phyloP scores from a whole-genome alignment of 2,797 vertebrate species.

The Sebastes reedi region DNA sequence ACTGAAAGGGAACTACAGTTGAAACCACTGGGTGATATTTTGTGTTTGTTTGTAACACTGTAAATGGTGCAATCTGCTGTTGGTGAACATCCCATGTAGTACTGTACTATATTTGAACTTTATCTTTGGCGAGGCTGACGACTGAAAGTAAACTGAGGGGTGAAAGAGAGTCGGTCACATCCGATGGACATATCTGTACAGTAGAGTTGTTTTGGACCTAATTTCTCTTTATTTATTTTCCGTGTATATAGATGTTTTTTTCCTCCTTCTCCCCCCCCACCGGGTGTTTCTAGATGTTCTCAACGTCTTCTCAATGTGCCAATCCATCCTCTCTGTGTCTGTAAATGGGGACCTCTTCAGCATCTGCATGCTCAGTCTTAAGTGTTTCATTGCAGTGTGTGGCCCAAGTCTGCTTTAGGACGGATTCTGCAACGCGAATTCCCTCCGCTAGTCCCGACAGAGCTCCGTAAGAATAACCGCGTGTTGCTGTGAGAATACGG shows the following conservation, averaged over 20 bases:
- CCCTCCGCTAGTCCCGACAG: constrained; percentile 59
- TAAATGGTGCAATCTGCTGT: constrained; percentile 80
- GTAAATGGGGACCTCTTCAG: constrained; percentile 70
- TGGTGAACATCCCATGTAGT: constrained; percentile 69
- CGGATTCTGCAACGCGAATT: constrained; percentile 52
- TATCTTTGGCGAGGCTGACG: constrained; percentile 20
- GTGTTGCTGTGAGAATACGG: constrained; percentile 70
- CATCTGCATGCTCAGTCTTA: constrained; percentile 83
- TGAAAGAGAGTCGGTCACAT: constrained; percentile 30
- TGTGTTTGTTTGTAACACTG: constrained; percentile 80
- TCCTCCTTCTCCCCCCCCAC: background rate
- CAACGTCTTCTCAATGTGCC: constrained; percentile 76
- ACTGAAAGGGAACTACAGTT: constrained; percentile 48
- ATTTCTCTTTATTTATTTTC: constrained; percentile 76
- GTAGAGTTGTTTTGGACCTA: constrained; percentile 67
- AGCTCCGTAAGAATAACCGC: constrained; percentile 56
- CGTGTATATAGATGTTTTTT: constrained; percentile 73
- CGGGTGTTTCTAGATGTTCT: constrained; percentile 80
- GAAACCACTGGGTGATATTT: constrained; percentile 63
- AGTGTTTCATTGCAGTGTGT: constrained; percentile 79
- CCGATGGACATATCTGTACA: constrained; percentile 66
- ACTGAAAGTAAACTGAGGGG: background rate
- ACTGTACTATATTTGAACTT: constrained; percentile 69
- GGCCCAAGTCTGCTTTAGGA: constrained; percentile 70
- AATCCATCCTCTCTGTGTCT: constrained; percentile 73